Percentiles rank a stretch among this genome's conserved stretches.
phyloP scores from a whole-genome alignment of 2,888 invertebrate genomes.

The Catocala fraxini region DNA sequence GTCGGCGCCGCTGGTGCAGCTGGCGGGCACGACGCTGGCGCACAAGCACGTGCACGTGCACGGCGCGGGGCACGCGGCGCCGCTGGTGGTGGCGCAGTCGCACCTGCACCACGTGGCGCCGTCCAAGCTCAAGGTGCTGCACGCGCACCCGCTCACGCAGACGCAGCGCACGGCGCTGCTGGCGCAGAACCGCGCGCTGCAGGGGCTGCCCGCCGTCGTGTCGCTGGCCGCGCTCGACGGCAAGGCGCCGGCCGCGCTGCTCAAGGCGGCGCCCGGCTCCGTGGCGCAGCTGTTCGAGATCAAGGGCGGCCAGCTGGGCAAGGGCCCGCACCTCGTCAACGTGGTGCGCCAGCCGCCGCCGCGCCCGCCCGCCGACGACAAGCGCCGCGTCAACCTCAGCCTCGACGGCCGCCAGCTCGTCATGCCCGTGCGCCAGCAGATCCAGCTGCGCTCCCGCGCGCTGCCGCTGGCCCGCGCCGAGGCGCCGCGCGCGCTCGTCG shows the following conservation, averaged over 20 bases:
- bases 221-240: slow-evolving; percentile 73
- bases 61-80: slow-evolving; percentile 34
- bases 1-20: slow-evolving; percentile 63
- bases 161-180: slow-evolving; percentile 71
- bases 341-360: slow-evolving; percentile 76
- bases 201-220: slow-evolving; percentile 70
- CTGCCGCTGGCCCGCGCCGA: slow-evolving; percentile 52
- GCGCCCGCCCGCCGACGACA: slow-evolving; percentile 52
- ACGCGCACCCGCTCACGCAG: slow-evolving; percentile 75
- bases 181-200: slow-evolving; percentile 61
- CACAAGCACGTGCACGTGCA: slow-evolving; percentile 61
- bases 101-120: slow-evolving; percentile 67
- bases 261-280: slow-evolving; percentile 71
- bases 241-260: slow-evolving; percentile 62
- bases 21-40: slow-evolving; percentile 56
- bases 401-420: slow-evolving; percentile 73
- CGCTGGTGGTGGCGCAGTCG: slow-evolving; percentile 65
- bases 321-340: slow-evolving; percentile 79
- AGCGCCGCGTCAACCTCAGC: slow-evolving; percentile 65
- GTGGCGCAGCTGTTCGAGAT: slow-evolving; percentile 80
- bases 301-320: slow-evolving; percentile 74
- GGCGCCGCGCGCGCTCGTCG: slow-evolving; percentile 48
- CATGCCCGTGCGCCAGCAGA: slow-evolving; percentile 66
- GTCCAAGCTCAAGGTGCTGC: slow-evolving; percentile 74
- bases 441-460: slow-evolving; percentile 69